A percentile compares a stretch with the other conserved stretches of the same genome.
phyloP scores from a whole-genome alignment of 2,888 invertebrate genomes.

The Sisyra terminalis region DNA sequence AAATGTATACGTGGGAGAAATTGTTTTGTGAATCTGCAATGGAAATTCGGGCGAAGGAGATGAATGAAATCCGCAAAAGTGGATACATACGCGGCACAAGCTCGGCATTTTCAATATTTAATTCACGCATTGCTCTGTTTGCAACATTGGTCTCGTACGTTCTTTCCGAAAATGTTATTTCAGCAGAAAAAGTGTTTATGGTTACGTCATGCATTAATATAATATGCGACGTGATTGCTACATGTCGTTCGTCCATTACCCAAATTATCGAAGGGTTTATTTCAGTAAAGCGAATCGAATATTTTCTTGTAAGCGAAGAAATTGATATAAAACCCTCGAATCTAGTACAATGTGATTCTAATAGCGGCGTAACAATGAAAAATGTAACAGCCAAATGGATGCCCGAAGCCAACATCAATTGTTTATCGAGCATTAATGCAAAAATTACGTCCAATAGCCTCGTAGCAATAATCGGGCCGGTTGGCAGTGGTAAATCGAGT shows the following conservation, averaged over 20 bases:
- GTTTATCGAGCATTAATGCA: conserved; percentile 32
- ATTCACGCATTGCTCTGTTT: conserved; percentile 54
- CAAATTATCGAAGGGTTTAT: conserved; percentile 39
- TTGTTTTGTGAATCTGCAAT: conserved; percentile 59
- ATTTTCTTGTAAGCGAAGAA: conserved; percentile 19
- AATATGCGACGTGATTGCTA: conserved; percentile 38
- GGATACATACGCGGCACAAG: conserved; percentile 47
- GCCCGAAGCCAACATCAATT: conserved; percentile 23
- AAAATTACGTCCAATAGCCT: conserved; percentile 30
- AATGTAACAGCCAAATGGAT: conserved; percentile 20
- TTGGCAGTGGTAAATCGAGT: conserved; percentile 46
- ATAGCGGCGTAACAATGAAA: conserved; percentile 13
- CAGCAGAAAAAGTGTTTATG: conserved; percentile 31
- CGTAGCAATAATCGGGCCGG: conserved; percentile 43
- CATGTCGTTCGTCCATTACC: conserved; percentile 39
- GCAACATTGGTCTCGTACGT: conserved; percentile 41
- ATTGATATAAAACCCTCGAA: conserved; percentile 11
- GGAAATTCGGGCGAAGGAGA: conserved; percentile 36
- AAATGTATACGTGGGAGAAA: conserved; percentile 90
- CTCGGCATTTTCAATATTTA: conserved; percentile 55
- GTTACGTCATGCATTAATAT: conserved; percentile 44
- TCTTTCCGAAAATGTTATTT: conserved; percentile 26
- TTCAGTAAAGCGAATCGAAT: conserved; percentile 27
- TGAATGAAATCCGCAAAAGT: conserved; percentile 36
- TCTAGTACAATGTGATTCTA: not conserved